Evolutionary conservation across 2,888 invertebrate species (phyloP), one percentile per base, ranked within the genome.

Genomic region (Drosophila atroscutellata): DNA sequence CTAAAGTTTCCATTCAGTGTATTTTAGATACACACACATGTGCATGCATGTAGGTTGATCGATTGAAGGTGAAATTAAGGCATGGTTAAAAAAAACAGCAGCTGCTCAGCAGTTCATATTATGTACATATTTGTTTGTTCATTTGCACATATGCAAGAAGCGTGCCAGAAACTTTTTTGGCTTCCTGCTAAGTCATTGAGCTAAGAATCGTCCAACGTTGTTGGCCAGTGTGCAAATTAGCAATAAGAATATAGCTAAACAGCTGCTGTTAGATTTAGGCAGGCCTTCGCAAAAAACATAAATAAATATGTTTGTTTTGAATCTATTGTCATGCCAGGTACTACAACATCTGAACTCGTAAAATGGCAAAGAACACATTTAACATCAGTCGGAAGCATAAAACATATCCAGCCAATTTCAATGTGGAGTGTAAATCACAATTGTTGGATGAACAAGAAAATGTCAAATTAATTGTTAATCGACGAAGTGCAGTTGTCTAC

Each of bases 1-100:
- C 57, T 80, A 51, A 83, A 83, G 69, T 83, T 88, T 67, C 88
- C 88, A 63, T 88, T 80, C 56, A 73, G 86, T 86, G 86, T 85
- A 36, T 85, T 85, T 72, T 75, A 79, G 69, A 50, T 64, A 18
- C 59, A 66, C 59, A 75, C 32, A 63, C 55, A n/a, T 32, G 20
- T 37, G 39, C 24, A 32, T 62, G 55, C 56, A 61, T 68, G 42
- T 39, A 74, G 52, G 47, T 45, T 65, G 47, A 56, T 64, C 64
- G 34, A 55, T 56, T 73, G 49, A 68, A 59, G 58, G 74, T 59
- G 61, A 58, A 68, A 37, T 58, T 45, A 42, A 37, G 26, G 56
- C 30, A 39, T 56, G 56, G 9, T 56, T 56, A 56, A 42, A 42
- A 28, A 28, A 30, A 56, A 2, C 56, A 42, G 56, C 56, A 56